phyloP scores from a whole-genome alignment of 2,113 vertebrate species.

The Heteronetta atricapilla region DNA sequence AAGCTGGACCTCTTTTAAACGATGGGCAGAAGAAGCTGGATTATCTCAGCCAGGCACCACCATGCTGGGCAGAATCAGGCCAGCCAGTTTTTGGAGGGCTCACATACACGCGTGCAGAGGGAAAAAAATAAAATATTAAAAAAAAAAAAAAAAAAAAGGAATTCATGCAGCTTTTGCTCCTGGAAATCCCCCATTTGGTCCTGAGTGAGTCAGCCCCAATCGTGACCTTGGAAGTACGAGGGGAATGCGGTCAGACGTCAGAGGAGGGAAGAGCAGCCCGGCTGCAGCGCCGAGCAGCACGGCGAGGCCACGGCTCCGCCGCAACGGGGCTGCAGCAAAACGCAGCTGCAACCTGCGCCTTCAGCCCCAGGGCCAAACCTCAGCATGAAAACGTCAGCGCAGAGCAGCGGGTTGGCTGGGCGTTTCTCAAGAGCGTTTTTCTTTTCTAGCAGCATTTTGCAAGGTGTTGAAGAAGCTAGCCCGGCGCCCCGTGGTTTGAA shows the following conservation, averaged over 20 bases:
- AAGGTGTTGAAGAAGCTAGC: background rate
- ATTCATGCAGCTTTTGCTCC: background rate
- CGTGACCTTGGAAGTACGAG: constrained; percentile 29
- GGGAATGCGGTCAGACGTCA: background rate
- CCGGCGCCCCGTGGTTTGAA: rapidly evolving
- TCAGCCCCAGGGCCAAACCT: background rate
- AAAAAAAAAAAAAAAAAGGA: background rate
- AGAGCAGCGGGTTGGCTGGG: background rate
- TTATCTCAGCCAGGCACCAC: background rate
- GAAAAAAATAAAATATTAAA: rapidly evolving
- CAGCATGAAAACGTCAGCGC: background rate
- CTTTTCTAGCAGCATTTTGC: background rate
- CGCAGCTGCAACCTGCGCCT: background rate
- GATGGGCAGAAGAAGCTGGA: background rate
- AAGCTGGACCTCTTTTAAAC: background rate
- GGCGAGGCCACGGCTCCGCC: background rate
- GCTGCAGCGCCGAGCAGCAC: background rate
- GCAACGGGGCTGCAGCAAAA: background rate
- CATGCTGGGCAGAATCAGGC: background rate
- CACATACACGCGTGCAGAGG: background rate
- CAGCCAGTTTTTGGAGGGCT: background rate
- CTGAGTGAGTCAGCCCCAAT: background rate
- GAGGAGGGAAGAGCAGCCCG: background rate
- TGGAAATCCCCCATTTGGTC: background rate
- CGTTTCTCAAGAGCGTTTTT: background rate